Percentiles rank a stretch among this genome's conserved stretches.
These are phyloP conservation scores for Rutpela maculata DNA, from an alignment of 2,888 invertebrate species.

Conservation along the genomic window DNA sequence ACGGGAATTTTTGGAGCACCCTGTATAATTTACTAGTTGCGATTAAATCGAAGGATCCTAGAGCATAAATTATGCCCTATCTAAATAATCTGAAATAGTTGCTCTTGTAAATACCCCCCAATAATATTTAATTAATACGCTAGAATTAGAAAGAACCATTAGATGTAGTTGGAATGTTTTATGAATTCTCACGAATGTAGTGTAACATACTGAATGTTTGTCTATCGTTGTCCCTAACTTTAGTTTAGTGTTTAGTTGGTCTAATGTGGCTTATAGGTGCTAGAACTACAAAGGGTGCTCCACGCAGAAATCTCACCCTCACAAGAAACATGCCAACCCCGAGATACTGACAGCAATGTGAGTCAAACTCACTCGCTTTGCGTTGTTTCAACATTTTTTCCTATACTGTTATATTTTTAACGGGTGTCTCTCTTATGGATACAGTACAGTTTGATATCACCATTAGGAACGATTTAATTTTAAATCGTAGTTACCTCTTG, in stretches of 20 bases:
- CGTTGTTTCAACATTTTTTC: slow-evolving; percentile 56
- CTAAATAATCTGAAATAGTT: neutral
- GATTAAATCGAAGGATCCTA: neutral
- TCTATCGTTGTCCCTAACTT: slow-evolving; percentile 50
- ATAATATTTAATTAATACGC: neutral
- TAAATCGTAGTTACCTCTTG: neutral
- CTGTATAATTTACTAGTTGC: neutral
- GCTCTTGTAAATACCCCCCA: neutral
- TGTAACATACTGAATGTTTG: slow-evolving; percentile 24
- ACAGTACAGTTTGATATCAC: slow-evolving; percentile 8
- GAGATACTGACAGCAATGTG: slow-evolving; percentile 67
- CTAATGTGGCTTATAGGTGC: slow-evolving; percentile 72
- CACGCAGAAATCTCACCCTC: slow-evolving; percentile 69
- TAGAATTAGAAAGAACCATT: neutral
- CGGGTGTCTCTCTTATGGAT: slow-evolving; percentile 26
- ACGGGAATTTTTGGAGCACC: no score
- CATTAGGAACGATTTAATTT: neutral
- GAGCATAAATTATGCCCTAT: neutral
- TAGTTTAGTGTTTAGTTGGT: slow-evolving; percentile 61
- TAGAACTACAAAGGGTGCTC: slow-evolving; percentile 72
- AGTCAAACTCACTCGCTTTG: slow-evolving; percentile 68
- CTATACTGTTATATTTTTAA: slow-evolving; percentile 31
- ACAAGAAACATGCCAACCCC: slow-evolving; percentile 64
- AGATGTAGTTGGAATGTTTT: neutral
- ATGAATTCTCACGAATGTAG: neutral